Evolutionary conservation across 2,113 vertebrate species (phyloP).

Genomic region (Bujurquina vittata): DNA sequence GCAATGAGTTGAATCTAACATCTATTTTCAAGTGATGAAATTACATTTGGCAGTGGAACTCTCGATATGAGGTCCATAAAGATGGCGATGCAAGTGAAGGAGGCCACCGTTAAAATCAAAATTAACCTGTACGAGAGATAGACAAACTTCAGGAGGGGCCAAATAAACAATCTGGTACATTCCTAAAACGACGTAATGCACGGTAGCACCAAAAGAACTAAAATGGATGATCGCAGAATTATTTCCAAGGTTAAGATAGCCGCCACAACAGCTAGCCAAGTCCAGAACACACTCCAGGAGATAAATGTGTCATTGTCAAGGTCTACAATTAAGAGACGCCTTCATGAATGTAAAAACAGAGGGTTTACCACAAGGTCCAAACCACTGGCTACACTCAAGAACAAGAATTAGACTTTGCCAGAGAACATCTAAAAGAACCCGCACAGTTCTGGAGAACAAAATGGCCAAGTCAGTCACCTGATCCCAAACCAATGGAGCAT

Average conservation of each 20-base stretch:
- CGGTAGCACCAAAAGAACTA: background rate
- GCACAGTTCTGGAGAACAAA: background rate
- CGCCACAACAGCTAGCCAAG: background rate
- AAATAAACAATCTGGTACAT: background rate
- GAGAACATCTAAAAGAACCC: background rate
- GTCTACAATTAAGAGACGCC: rapidly evolving
- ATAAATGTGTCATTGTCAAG: no score
- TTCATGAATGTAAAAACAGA: background rate
- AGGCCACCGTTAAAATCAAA: background rate
- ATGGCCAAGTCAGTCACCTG: background rate
- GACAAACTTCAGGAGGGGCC: background rate
- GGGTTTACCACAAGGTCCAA: background rate
- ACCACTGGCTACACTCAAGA: background rate
- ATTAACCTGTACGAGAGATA: background rate
- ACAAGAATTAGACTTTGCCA: background rate
- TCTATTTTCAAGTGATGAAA: background rate
- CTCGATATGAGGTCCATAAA: background rate
- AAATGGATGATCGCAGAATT: background rate
- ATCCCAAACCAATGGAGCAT: no score
- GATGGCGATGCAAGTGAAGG: no score
- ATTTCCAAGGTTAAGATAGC: background rate
- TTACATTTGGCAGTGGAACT: background rate
- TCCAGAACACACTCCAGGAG: no score
- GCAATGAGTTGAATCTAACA: no score
- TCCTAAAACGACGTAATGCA: background rate